Conservation (phyloP, 2,888 invertebrate species). For the Carcina quercana region DNA sequence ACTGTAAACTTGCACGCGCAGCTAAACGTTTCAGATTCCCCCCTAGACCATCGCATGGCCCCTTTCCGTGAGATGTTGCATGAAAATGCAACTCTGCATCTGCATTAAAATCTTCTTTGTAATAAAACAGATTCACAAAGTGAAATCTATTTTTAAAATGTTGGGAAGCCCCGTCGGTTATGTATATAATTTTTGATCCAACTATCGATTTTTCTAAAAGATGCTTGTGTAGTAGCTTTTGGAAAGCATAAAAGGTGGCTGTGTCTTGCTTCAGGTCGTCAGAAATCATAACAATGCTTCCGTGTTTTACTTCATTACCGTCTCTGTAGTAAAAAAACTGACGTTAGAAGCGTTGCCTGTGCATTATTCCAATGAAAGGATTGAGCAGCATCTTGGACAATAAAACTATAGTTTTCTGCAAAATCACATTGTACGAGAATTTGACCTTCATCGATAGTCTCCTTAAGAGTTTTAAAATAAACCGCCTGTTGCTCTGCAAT, state of each 20-base stretch:
- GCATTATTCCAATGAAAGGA: slow-evolving; percentile 14
- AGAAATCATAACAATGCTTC: slow-evolving; percentile 17
- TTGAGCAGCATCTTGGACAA: slow-evolving; percentile 11
- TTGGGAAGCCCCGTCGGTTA: slow-evolving; percentile 15
- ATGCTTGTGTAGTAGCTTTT: slow-evolving; percentile 10
- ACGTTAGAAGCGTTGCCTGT: slow-evolving; percentile 13
- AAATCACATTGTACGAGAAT: slow-evolving; percentile 11
- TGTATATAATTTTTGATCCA: slow-evolving; percentile 3
- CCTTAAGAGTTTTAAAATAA: slow-evolving; percentile 14
- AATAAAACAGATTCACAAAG: slow-evolving; percentile 14
- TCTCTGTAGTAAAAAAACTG: slow-evolving; percentile 13
- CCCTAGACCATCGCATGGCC: slow-evolving; percentile 12
- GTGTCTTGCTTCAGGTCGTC: slow-evolving; percentile 18
- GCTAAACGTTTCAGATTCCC: slow-evolving; percentile 11
- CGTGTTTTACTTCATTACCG: slow-evolving; percentile 12
- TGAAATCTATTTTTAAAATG: slow-evolving; percentile 17
- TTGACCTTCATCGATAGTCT: slow-evolving; percentile 9
- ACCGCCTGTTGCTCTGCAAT: slow-evolving; percentile 12
- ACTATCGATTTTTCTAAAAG: slow-evolving; percentile 1
- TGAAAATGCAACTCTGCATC: slow-evolving; percentile 14
- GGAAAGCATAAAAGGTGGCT: slow-evolving; percentile 14
- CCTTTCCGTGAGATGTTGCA: slow-evolving; percentile 13
- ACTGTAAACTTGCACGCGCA: slow-evolving; percentile 11
- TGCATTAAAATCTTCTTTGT: slow-evolving; percentile 10
- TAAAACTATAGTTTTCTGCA: slow-evolving; percentile 11